Evolutionary conservation across 1,140 invertebrate genomes (phyloP), one percentile per base, ranked within the genome.

Genomic region (Tetraneura akinire): DNA sequence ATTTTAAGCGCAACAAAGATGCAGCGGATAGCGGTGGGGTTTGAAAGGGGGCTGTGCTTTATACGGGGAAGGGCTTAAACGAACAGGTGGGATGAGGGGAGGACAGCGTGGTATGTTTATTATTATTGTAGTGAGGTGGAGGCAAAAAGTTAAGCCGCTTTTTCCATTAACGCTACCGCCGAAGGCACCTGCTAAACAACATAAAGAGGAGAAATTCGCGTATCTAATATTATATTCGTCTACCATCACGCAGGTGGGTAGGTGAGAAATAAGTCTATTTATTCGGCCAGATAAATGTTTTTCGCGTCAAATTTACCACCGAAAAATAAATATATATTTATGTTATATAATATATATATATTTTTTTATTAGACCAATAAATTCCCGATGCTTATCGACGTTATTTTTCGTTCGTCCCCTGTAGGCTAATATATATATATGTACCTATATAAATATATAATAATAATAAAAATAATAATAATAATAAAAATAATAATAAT

Each of bases 81-180:
- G n/a, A 21, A 42, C 18, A 18, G 51, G 18, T n/a, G 51, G 51
- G 51, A 9, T 18, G 29, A 49, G 26, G 49, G 49, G 18, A 26
- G 29, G 3, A 29, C 51, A 76, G 55, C 21, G 51, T 32, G 73
- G 73, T 26, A 55, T 76, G 73, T 76, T 74, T 76, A 76, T 76
- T 76, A 55, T 76, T 55, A 76, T 76, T 76, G 51, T 60, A 26
- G 53, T 32, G 51, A n/a, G 14, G 32, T 23, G 51, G 29, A 76
- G 29, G 73, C 53, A 76, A 76, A 76, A 76, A 76, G 73, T 76
- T 76, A 76, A 76, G 73, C 73, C 53, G 49, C 73, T 76, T 76
- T 76, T 76, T 76, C 73, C 73, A 76, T 76, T 76, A 76, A 76
- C 71, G 42, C 10, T n/a, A 14, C 32, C 64, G n/a, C 73, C 73